Percentiles rank a stretch among this genome's conserved stretches.
These are phyloP conservation scores for Diaperis boleti DNA, from an alignment of 2,888 invertebrate species.

Conservation along the genomic window DNA sequence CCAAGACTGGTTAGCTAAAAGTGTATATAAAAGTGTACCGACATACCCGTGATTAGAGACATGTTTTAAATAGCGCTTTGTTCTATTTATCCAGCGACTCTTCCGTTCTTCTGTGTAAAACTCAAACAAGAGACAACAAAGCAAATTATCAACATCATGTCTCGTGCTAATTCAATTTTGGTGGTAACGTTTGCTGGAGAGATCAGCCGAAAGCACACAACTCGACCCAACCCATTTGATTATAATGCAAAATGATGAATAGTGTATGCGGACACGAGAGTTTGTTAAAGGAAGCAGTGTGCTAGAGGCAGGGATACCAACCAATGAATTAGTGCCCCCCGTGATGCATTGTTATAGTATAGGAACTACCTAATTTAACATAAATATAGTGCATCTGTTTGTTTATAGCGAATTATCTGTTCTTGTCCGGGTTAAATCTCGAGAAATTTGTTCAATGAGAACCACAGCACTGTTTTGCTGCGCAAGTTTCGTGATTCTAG, in stretches of 20 bases:
- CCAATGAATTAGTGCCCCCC: constrained; percentile 40
- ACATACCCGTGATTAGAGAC: constrained; percentile 3
- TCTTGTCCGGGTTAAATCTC: neutral
- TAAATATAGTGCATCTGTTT: constrained; percentile 48
- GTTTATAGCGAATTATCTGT: constrained; percentile 12
- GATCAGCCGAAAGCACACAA: constrained; percentile 25
- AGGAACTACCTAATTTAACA: constrained; percentile 53
- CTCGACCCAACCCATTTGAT: constrained; percentile 30
- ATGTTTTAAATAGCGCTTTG: neutral
- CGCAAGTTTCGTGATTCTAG: neutral
- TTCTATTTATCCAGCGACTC: neutral
- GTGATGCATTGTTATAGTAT: constrained; percentile 50
- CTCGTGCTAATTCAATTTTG: constrained; percentile 32
- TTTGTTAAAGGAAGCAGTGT: constrained; percentile 40
- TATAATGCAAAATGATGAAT: constrained; percentile 40
- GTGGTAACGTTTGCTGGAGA: constrained; percentile 28
- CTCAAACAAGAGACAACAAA: constrained; percentile 23
- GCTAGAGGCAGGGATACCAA: constrained; percentile 32
- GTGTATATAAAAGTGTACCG: no score
- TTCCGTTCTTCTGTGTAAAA: constrained; percentile 17
- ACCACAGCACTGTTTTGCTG: neutral
- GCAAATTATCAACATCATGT: constrained; percentile 30
- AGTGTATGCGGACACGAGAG: constrained; percentile 37
- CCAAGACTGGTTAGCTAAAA: no score
- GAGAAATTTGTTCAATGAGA: neutral